Evolutionary conservation across 2,113 vertebrate species (phyloP).

Genomic region (Phalacrocorax pelagicus): DNA sequence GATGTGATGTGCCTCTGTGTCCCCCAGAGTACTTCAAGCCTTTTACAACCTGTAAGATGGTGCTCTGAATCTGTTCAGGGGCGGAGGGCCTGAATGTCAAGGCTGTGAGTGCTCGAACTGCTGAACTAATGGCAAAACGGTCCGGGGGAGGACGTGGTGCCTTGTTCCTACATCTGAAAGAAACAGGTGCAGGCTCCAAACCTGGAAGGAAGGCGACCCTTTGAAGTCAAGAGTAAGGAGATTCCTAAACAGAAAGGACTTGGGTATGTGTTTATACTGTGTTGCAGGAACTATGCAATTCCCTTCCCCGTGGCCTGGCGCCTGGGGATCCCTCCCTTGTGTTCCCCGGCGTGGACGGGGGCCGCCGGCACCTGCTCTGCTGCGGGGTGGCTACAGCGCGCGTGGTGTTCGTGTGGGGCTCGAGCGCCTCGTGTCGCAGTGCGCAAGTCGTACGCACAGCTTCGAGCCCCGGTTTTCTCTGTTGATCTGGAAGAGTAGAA

Average conservation of each 20-base stretch:
- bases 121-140: neutral
- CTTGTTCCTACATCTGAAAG: neutral
- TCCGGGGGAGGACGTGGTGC: neutral
- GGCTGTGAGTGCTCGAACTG: neutral
- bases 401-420: neutral
- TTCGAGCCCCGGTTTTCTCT: neutral
- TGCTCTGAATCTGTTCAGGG: neutral
- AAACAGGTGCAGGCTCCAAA: neutral
- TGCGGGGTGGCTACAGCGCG: neutral
- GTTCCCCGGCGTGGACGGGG: neutral
- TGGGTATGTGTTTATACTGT: neutral
- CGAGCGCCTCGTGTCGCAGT: fast-evolving
- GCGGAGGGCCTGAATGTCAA: neutral
- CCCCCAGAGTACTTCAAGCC: neutral
- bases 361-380: fast-evolving
- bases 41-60: neutral
- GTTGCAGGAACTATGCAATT: neutral
- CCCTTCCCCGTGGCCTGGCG: neutral
- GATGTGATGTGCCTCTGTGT: neutral
- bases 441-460: neutral
- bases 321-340: neutral
- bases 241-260: neutral
- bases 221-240: neutral
- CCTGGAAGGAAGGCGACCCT: neutral
- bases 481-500: fast-evolving